Conservation (phyloP, 2,113 vertebrate species). For the Datnioides undecimradiatus region DNA sequence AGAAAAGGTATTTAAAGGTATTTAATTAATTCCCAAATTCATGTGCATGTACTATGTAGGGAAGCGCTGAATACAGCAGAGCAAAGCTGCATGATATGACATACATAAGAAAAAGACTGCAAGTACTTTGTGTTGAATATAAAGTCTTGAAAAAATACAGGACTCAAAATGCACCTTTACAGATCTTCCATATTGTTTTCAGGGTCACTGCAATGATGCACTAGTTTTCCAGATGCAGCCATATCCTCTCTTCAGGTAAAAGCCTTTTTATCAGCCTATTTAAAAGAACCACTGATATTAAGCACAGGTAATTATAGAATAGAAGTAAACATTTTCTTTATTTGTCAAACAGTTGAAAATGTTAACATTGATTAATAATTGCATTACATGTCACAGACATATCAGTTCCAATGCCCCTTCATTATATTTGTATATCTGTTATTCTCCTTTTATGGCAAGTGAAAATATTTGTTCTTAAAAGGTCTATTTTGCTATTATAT, state of each 20-base stretch:
- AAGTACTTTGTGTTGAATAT: neutral
- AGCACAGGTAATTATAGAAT: no score
- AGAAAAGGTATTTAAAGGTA: no score
- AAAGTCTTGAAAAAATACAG: neutral
- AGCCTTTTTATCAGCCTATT: neutral
- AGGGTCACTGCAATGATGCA: slow-evolving; percentile 92
- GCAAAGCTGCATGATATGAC: neutral
- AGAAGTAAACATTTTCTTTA: no score
- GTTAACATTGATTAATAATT: neutral
- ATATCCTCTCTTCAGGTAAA: slow-evolving; percentile 92
- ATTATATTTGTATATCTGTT: neutral
- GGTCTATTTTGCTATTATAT: neutral
- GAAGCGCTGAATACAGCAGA: neutral
- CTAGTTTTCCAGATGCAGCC: slow-evolving; percentile 94
- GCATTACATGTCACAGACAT: neutral
- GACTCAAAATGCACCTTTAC: neutral
- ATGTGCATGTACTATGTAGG: no score
- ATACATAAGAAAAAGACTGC: no score
- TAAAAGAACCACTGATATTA: neutral
- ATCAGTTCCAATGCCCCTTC: neutral
- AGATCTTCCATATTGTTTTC: slow-evolving; percentile 16
- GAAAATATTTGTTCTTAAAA: slow-evolving; percentile 8
- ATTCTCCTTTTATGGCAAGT: neutral
- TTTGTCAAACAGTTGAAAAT: neutral
- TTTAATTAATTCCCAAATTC: no score